Evolutionary conservation across 2,113 vertebrate species (phyloP).

Genomic region (Coregonus clupeaformis): DNA sequence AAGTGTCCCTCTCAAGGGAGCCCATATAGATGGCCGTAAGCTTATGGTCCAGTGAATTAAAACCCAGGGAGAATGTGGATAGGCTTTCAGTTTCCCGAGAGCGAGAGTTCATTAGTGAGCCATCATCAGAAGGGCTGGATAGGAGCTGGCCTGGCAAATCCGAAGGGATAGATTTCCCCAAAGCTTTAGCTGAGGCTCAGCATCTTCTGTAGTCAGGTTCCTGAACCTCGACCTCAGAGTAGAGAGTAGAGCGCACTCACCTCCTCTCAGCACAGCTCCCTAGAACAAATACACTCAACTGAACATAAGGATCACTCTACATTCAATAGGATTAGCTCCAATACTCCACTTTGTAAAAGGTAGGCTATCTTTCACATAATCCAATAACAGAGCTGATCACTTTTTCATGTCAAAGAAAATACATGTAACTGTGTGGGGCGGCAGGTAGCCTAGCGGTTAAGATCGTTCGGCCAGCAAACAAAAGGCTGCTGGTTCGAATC

Average conservation of each 20-base stretch:
- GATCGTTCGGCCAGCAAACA: too few species aligned
- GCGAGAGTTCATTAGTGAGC: constrained; percentile 15
- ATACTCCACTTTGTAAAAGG: not conserved
- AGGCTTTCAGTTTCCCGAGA: constrained; percentile 5
- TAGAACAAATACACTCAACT: not conserved
- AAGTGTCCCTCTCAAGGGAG: not conserved
- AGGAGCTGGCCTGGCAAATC: not conserved
- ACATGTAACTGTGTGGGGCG: not conserved
- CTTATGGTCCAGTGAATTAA: constrained; percentile 2
- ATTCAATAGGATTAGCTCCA: not conserved
- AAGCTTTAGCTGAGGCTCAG: constrained; percentile 9
- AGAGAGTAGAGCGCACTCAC: not conserved
- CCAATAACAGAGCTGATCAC: not conserved
- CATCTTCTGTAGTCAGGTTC: not conserved
- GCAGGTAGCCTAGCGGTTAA: too few species aligned
- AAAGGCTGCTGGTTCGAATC: too few species aligned
- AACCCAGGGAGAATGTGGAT: not conserved
- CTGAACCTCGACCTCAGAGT: not conserved
- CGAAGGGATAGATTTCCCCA: constrained; percentile 12
- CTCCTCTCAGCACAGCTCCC: not conserved
- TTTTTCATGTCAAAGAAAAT: not conserved
- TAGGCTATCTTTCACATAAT: not conserved
- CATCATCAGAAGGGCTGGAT: constrained; percentile 1
- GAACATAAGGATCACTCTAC: not conserved
- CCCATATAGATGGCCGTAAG: not conserved